These are phyloP conservation scores for Todiramphus chloris DNA, from an alignment of 2,113 vertebrate genomes.

Conservation along the genomic window DNA sequence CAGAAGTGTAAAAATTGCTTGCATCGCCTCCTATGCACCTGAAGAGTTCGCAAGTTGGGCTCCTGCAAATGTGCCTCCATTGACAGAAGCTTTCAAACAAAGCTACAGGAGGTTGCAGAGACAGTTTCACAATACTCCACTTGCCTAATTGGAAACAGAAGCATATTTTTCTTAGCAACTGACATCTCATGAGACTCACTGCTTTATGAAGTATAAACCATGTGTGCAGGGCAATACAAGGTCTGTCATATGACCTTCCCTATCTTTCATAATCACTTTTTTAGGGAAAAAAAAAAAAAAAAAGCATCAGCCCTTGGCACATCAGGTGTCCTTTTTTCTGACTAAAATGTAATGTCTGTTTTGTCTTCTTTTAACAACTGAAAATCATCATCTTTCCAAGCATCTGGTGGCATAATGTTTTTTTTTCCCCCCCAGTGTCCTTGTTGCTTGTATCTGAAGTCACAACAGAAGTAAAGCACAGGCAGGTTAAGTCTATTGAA, in stretches of 20 bases:
- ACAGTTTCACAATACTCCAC: not conserved
- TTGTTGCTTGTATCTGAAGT: not conserved
- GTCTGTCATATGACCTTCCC: slow-evolving; percentile 1
- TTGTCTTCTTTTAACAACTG: slow-evolving; percentile 3
- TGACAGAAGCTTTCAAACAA: not conserved
- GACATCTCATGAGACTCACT: not conserved
- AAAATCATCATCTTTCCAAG: not conserved
- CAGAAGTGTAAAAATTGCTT: not conserved
- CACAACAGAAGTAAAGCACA: not conserved
- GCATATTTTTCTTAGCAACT: slow-evolving; percentile 10
- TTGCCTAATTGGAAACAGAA: slow-evolving; percentile 26
- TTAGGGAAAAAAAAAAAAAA: not conserved
- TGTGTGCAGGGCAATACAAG: not conserved
- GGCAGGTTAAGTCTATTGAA: not conserved
- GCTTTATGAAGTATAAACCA: slow-evolving; percentile 16
- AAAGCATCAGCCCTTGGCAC: not conserved
- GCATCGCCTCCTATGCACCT: not conserved
- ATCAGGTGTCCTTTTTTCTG: slow-evolving; percentile 19
- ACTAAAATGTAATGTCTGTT: not conserved
- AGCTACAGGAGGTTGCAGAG: not conserved
- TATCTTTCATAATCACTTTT: not conserved
- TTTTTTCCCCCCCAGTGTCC: not conserved
- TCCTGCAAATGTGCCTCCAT: not conserved
- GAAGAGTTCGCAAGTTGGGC: not conserved
- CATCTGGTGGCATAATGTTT: not conserved